Base-by-base conservation (phyloP, 2,888 invertebrate genomes). In the Serrognathus titanus region DNA sequence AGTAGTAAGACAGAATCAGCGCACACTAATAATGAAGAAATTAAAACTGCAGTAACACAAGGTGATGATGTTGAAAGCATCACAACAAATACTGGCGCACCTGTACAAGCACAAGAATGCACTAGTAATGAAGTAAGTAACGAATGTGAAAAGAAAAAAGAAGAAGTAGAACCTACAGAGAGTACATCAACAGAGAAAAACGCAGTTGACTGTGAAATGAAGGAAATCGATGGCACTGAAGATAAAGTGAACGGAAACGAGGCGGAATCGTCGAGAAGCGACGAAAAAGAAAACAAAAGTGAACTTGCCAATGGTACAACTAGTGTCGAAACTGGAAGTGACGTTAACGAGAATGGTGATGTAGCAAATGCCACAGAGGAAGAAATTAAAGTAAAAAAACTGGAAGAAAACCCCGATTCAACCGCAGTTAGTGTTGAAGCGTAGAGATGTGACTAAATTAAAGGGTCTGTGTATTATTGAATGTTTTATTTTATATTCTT, bases 351-450 rank as follows among this genome's bases (percentile, higher is more conserved):
- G 51, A 62, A 63, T 48, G 60, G 60, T 54, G 61, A 57, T 9
- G 55, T 55, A 39, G 57, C 59, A 51, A 53, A 51, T 36, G 35
- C 61, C 31, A 50, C 55, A 36, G 63, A 59, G 51, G 69, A 66
- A 62, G 83, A 83, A 60, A 81, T 83, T 65, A 83, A 83, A 77
- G 80, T 81, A 20, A 84, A 84, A 76, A 79, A 81, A 60, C 78
- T 83, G 40, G 77, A 81, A 51, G 77, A 79, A 6, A 80, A 79
- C 52, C 73, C 76, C n/a, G 80, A 79, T 54, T 80, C 80, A 62
- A 73, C 78, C 64, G 76, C 78, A 72, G 81, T 81, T 45, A 63
- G 62, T 67, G 81, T 82, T 63, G 79, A 80, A 65, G 79, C 79
- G 69, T 80, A 81, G 77, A 53, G 24, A 43, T 16, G 40, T 49